Conservation (phyloP, 35 echinoderm and acorn worm species). For the Strongylocentrotus purpuratus region DNA sequence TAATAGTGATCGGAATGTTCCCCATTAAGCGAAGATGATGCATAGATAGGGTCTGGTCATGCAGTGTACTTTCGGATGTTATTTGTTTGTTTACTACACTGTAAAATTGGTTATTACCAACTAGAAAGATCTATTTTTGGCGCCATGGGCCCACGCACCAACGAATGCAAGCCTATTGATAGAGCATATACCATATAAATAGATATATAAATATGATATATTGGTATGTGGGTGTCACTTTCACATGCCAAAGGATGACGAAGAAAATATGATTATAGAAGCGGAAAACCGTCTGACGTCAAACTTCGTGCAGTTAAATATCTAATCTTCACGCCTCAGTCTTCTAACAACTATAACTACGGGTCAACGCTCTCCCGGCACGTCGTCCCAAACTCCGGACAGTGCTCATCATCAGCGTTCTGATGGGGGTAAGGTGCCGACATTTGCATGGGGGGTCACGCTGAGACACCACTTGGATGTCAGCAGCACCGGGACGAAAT, state of each 20-base stretch:
- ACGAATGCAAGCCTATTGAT: background rate
- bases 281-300: background rate
- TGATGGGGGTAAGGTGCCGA: background rate
- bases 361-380: background rate
- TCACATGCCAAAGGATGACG: background rate
- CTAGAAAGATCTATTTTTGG: no score
- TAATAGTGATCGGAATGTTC: no score
- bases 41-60: no score
- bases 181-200: background rate
- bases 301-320: background rate
- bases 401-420: background rate
- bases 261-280: background rate
- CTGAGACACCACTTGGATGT: background rate
- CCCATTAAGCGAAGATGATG: no score
- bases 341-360: background rate
- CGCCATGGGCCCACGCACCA: background rate
- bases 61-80: no score
- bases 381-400: background rate
- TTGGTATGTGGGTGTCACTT: background rate
- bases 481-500: background rate
- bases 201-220: background rate
- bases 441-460: background rate
- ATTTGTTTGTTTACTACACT: no score
- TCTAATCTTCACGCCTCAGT: background rate
- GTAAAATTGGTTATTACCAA: no score